Conservation (phyloP, 1,140 invertebrate genomes). For the Mamestra configurata region DNA sequence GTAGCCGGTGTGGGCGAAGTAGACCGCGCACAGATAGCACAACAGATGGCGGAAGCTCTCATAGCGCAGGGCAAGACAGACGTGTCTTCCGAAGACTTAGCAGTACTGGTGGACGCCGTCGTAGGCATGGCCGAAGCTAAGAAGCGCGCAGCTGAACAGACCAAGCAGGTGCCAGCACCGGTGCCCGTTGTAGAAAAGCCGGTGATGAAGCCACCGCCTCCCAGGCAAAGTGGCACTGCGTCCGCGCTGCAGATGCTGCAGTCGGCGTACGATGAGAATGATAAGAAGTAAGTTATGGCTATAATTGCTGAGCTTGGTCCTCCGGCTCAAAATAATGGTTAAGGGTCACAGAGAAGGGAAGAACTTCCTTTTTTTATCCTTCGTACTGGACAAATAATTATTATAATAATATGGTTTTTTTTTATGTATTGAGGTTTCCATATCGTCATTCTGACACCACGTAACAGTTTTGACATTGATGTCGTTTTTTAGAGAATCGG, state of each 20-base stretch:
- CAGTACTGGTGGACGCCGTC: constrained; percentile 93
- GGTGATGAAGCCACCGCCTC: not conserved
- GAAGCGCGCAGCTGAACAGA: constrained; percentile 68
- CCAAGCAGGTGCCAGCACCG: constrained; percentile 41
- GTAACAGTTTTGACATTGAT: too few species aligned
- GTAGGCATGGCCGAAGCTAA: constrained; percentile 87
- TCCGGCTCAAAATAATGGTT: too few species aligned
- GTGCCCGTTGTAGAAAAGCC: not conserved
- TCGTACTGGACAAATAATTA: too few species aligned
- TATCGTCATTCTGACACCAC: too few species aligned
- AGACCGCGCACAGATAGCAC: constrained; percentile 92
- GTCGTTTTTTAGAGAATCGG: too few species aligned
- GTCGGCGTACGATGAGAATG: constrained; percentile 78
- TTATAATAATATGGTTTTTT: too few species aligned
- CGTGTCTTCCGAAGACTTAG: constrained; percentile 92
- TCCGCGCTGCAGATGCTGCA: constrained; percentile 76
- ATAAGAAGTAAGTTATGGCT: constrained; percentile 71
- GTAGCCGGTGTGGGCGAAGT: constrained; percentile 86
- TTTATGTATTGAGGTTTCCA: too few species aligned
- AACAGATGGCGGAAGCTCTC: constrained; percentile 93
- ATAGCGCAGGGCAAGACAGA: constrained; percentile 93
- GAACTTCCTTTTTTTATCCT: too few species aligned
- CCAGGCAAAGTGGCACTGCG: constrained; percentile 58
- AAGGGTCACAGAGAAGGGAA: too few species aligned
- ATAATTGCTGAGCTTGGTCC: not conserved